Evolutionary conservation across 1,140 invertebrate genomes (phyloP).

Genomic region (Meloidogyne chitwoodi): DNA sequence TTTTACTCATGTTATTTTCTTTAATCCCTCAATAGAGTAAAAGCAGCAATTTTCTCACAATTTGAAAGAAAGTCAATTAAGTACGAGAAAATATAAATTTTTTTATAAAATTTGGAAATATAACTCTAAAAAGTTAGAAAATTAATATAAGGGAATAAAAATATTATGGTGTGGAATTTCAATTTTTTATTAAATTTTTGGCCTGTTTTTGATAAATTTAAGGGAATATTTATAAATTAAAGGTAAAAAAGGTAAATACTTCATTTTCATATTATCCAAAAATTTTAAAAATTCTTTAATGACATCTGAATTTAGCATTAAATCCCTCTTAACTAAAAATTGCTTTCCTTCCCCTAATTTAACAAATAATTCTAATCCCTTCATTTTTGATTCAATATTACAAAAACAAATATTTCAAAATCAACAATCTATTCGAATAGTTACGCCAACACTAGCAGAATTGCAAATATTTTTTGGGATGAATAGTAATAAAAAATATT

Average conservation of each 20-base stretch:
- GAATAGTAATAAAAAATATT: slow-evolving; percentile 2
- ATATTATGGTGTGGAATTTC: neutral
- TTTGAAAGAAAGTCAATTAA: neutral
- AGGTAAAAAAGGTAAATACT: neutral
- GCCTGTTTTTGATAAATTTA: too few species aligned
- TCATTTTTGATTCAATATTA: neutral
- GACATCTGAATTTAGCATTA: neutral
- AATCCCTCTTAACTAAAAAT: neutral
- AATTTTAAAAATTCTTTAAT: neutral
- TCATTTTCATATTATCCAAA: neutral
- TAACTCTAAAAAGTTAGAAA: neutral
- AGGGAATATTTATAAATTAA: neutral
- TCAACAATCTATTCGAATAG: neutral
- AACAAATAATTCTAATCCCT: neutral
- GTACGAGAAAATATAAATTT: neutral
- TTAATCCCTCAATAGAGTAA: neutral
- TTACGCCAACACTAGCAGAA: slow-evolving; percentile 21
- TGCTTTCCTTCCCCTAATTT: neutral
- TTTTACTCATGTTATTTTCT: too few species aligned
- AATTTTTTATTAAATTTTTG: neutral
- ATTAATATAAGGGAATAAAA: neutral
- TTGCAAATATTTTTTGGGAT: slow-evolving; percentile 23
- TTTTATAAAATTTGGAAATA: neutral
- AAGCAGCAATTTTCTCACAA: neutral
- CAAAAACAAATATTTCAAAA: neutral